phyloP scores from a whole-genome alignment of 2,113 vertebrate species.

The Elephantulus edwardii region DNA sequence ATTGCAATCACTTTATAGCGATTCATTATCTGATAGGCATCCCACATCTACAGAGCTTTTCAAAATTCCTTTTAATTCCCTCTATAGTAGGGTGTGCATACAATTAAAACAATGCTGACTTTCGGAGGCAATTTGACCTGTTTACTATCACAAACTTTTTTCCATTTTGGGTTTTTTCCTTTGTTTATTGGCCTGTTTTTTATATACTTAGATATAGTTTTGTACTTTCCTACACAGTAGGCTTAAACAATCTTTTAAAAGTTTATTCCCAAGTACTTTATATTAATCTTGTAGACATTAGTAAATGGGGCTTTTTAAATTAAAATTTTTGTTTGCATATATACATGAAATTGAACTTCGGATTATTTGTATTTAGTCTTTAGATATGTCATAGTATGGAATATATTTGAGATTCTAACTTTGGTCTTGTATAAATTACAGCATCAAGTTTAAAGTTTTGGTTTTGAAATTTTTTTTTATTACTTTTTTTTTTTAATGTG shows the following conservation, averaged over 20 bases:
- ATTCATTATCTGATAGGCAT: no score
- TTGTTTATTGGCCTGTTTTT: no score
- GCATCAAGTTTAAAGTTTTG: constrained; percentile 14
- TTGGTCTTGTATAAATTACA: neutral
- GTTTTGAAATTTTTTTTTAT: no score
- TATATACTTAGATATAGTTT: neutral
- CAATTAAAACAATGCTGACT: no score
- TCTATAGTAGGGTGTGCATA: no score
- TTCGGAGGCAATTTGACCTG: neutral
- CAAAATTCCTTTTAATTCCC: no score
- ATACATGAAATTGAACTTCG: neutral
- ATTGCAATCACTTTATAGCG: no score
- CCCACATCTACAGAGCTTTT: no score
- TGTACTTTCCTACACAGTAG: neutral
- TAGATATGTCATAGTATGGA: neutral
- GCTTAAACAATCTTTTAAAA: neutral
- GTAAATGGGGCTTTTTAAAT: neutral
- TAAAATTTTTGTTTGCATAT: neutral
- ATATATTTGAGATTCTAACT: neutral
- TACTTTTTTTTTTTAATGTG: no score
- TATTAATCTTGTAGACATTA: neutral
- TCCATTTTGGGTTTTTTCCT: neutral
- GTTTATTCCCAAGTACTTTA: neutral
- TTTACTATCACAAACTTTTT: neutral
- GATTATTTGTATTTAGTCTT: neutral